A percentile compares a stretch with the other conserved stretches of the same genome.
These are phyloP conservation scores for Pongo abelii DNA, from an alignment of 2,113 vertebrate genomes.

Conservation along the genomic window DNA sequence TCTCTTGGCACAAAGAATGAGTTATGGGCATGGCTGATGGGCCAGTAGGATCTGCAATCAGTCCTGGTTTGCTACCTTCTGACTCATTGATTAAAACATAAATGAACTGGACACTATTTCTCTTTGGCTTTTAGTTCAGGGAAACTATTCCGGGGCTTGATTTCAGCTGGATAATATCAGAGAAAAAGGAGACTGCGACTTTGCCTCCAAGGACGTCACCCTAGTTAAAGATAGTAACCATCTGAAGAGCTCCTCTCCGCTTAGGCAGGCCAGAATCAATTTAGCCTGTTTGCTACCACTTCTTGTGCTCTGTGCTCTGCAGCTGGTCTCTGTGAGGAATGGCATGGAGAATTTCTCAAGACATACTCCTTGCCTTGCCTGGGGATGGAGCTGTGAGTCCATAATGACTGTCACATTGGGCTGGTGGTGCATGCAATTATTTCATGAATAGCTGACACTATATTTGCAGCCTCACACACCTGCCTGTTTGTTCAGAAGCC, in stretches of 20 bases:
- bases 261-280: background rate
- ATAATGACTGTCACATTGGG: background rate
- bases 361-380: background rate
- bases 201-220: background rate
- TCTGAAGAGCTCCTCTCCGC: background rate
- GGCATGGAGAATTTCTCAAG: background rate
- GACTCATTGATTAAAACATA: conserved; percentile 41
- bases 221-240: background rate
- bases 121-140: conserved; percentile 36
- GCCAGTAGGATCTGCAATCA: background rate
- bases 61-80: conserved; percentile 28
- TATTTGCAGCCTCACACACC: background rate
- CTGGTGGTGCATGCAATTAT: background rate
- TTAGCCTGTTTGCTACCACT: background rate
- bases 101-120: background rate
- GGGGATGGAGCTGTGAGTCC: background rate
- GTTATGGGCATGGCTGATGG: conserved; percentile 1
- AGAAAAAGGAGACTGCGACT: background rate
- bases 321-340: background rate
- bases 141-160: background rate
- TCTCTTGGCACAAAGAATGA: conserved; percentile 9
- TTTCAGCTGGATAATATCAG: background rate
- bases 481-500: conserved; percentile 28
- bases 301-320: background rate
- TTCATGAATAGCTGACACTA: background rate